Base-by-base conservation (phyloP, 2,888 invertebrate genomes). In the Deroplatys truncata region DNA sequence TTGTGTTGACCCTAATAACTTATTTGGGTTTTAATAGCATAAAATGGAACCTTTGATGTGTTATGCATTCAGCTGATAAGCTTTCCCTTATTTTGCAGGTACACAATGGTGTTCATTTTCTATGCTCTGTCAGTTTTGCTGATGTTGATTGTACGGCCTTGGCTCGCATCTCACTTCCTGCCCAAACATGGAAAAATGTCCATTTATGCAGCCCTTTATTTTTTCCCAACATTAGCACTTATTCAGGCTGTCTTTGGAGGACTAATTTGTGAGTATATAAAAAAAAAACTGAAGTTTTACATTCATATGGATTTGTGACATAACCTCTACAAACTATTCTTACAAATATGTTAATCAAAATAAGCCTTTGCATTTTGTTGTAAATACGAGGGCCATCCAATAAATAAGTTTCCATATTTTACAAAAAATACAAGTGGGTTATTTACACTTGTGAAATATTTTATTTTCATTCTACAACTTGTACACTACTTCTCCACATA, bases 181-280 rank as follows among this genome's bases (percentile, higher is more conserved):
- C 95, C 95, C 2, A 95, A 95, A 89, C 95, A 95, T 87, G 97
- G 97, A 90, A 97, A 96, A 92, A 96, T 96, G 92, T 97, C 98
- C 0, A 96, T 99, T 90, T 99, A 99, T 93, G 97, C 98, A 88
- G 99, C 98, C 0, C 95, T 99, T 91, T 99, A 99, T 93, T 98
- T 99, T 92, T 96, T 98, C 91, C 99, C 99, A 0, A 96, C 98
- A 91, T 94, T 99, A 29, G 97, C 97, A 2, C 94, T 98, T 0
- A 93, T 97, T 72, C 99, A 99, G 93, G 98, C 98, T 3, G 94
- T 98, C 29, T 96, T 98, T 90, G 98, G 98, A 90, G 99, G 99
- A 86, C 94, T 99, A 88, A 96, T 99, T 92, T 99, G 98, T 98
- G 94, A 96, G 97, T 94, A 43, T 43, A 31, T 31, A 5, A 4